Conservation (phyloP, 2,888 invertebrate species). For the Chalcis sispes region DNA sequence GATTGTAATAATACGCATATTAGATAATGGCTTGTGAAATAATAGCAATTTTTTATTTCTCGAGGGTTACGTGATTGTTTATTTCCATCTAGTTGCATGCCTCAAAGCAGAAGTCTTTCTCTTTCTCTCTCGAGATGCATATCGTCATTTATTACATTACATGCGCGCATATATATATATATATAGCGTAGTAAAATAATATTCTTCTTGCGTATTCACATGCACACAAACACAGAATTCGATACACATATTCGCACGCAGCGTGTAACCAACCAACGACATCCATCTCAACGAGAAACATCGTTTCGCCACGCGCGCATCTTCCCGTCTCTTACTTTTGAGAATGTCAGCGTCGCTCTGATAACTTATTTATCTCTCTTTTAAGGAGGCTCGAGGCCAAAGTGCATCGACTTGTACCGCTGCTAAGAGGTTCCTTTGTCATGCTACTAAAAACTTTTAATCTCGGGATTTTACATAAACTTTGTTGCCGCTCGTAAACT, state of each 20-base stretch:
- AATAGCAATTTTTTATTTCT: slow-evolving; percentile 35
- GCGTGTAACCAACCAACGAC: too few species aligned
- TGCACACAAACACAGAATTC: slow-evolving; percentile 10
- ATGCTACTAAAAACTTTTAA: slow-evolving; percentile 39
- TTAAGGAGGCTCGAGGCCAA: not conserved
- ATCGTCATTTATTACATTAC: slow-evolving; percentile 24
- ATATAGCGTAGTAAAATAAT: slow-evolving; percentile 23
- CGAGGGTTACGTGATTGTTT: slow-evolving; percentile 48
- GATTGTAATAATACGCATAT: not conserved
- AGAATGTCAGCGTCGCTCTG: slow-evolving; percentile 4
- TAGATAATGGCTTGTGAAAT: slow-evolving; percentile 54
- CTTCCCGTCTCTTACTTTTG: slow-evolving; percentile 16
- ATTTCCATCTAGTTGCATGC: slow-evolving; percentile 52
- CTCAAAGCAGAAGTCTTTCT: slow-evolving; percentile 13
- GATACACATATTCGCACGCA: slow-evolving; percentile 10
- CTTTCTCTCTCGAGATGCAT: slow-evolving; percentile 30
- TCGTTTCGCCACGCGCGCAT: too few species aligned
- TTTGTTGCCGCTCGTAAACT: not conserved
- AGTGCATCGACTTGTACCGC: not conserved
- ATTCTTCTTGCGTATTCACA: not conserved
- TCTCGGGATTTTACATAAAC: slow-evolving; percentile 19
- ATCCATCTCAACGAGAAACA: too few species aligned
- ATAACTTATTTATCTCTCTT: slow-evolving; percentile 29
- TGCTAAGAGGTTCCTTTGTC: not conserved
- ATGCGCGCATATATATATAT: slow-evolving; percentile 22